A percentile compares a stretch with the other conserved stretches of the same genome.
These are phyloP conservation scores for Seriola quinqueradiata DNA, from an alignment of 2,113 vertebrate genomes.

Conservation along the genomic window DNA sequence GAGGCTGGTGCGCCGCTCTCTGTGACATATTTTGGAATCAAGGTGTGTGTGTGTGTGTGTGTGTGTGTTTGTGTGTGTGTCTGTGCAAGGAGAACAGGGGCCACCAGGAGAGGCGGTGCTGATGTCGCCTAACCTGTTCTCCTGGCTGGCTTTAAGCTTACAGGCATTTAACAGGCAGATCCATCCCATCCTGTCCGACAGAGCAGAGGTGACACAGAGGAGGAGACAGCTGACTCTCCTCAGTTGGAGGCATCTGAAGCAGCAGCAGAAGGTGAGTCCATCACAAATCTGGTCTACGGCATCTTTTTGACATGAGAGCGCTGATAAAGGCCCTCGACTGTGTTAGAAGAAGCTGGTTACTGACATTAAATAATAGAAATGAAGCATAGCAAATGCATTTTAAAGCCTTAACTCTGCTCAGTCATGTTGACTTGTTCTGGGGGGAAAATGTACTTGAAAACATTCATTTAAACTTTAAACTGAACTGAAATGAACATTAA, in stretches of 20 bases:
- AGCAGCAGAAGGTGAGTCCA: constrained; percentile 67
- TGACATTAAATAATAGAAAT: neutral
- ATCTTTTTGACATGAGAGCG: neutral
- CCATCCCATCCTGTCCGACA: constrained; percentile 45
- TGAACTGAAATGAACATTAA: neutral
- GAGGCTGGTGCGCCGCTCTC: constrained; percentile 10
- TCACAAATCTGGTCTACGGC: neutral
- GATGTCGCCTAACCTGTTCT: constrained; percentile 81
- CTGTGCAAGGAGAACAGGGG: constrained; percentile 26
- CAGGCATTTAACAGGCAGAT: constrained; percentile 67
- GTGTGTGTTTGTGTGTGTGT: constrained; percentile 5
- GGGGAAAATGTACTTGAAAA: too few species aligned
- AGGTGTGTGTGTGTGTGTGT: constrained; percentile 10
- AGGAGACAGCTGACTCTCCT: constrained; percentile 52
- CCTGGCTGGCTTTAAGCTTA: constrained; percentile 46
- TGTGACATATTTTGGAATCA: constrained; percentile 20
- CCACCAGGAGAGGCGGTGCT: constrained; percentile 52
- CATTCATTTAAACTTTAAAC: too few species aligned
- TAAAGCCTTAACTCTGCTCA: too few species aligned
- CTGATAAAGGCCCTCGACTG: neutral
- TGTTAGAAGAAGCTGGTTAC: too few species aligned
- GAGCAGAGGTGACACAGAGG: constrained; percentile 46
- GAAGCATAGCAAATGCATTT: neutral
- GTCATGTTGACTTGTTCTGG: too few species aligned
- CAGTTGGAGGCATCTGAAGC: constrained; percentile 19